Conservation (phyloP, 37 sponge, comb jelly and placozoan species). For the Oopsacas minuta region DNA sequence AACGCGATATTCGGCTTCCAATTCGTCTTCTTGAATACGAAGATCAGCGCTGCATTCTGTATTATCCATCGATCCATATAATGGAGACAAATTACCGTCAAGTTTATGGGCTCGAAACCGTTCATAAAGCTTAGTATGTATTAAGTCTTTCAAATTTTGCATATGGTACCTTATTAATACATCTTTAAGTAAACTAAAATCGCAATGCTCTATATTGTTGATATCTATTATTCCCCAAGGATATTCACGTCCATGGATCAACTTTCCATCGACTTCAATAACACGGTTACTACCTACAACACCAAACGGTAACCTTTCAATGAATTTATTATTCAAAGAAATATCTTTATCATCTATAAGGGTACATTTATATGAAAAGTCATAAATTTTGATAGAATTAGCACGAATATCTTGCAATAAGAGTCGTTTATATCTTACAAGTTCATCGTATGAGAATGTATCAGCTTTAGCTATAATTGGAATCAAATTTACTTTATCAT, state of each 20-base stretch:
- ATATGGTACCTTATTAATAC: not conserved
- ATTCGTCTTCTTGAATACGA: not conserved
- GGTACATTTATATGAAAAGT: not conserved
- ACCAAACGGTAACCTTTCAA: not conserved
- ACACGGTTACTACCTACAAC: not conserved
- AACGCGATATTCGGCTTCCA: not conserved
- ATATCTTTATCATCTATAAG: not conserved
- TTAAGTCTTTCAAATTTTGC: not conserved
- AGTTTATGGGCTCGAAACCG: not conserved
- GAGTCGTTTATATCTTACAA: not conserved
- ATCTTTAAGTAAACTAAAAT: constrained; percentile 1
- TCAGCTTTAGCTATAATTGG: constrained; percentile 1
- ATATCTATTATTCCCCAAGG: constrained; percentile 7
- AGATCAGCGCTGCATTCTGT: not conserved
- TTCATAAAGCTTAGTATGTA: constrained; percentile 7
- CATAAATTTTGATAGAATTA: not conserved
- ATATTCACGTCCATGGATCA: not conserved
- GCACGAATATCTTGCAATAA: not conserved
- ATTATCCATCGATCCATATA: not conserved
- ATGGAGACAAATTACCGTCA: not conserved
- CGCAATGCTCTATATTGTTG: not conserved
- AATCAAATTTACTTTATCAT: constrained; percentile 1
- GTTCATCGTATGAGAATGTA: not conserved
- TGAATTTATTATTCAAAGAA: not conserved
- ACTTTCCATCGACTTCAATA: not conserved